These are phyloP conservation scores for Cebus imitator DNA, from an alignment of 2,113 vertebrate genomes.

Conservation along the genomic window DNA sequence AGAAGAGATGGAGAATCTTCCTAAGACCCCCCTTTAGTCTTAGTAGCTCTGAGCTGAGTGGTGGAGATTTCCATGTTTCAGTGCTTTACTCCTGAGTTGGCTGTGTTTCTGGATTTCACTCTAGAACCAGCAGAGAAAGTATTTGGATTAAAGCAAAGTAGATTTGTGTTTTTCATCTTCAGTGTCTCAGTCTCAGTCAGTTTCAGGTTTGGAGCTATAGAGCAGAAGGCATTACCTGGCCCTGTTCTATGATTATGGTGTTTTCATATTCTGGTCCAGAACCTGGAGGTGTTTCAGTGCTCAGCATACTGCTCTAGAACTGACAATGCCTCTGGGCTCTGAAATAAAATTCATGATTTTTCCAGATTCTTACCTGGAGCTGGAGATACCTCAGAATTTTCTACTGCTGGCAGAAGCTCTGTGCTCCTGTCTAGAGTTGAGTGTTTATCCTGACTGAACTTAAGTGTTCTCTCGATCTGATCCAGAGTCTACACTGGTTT, in stretches of 20 bases:
- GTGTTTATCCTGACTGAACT: neutral
- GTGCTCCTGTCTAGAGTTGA: neutral
- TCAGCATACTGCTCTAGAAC: neutral
- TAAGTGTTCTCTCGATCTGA: neutral
- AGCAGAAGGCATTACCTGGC: neutral
- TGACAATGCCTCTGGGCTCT: neutral
- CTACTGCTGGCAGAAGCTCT: neutral
- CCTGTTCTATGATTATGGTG: neutral
- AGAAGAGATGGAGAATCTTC: neutral
- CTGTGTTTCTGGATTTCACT: neutral
- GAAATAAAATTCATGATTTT: neutral
- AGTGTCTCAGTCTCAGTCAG: neutral
- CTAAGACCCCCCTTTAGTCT: neutral
- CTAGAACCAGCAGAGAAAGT: neutral
- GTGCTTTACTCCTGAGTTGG: neutral
- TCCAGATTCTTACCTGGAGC: neutral
- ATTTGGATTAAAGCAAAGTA: neutral
- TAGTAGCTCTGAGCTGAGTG: neutral
- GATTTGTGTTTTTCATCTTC: neutral
- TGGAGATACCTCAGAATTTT: neutral
- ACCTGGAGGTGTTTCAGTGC: neutral
- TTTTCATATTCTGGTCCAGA: neutral
- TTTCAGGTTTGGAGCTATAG: neutral
- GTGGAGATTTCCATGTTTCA: neutral
- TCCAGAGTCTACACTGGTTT: neutral